Evolutionary conservation across 2,113 vertebrate genomes (phyloP).

Genomic region (Eonycteris spelaea): DNA sequence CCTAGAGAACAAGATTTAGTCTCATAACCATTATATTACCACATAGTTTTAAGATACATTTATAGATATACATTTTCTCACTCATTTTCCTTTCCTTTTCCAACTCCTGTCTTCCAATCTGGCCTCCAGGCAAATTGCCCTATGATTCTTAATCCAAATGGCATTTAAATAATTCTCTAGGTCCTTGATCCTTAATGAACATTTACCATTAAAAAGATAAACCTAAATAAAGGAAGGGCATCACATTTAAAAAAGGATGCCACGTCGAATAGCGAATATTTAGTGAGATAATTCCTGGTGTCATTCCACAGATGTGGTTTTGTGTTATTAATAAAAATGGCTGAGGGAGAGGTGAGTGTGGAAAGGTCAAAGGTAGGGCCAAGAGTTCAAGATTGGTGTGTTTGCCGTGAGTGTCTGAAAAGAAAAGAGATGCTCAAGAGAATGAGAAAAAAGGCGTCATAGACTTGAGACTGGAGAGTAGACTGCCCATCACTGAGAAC

Average conservation of each 20-base stretch:
- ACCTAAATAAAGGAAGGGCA: background rate
- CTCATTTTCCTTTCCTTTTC: slow-evolving; percentile 36
- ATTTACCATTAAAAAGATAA: background rate
- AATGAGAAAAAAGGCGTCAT: background rate
- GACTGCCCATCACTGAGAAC: background rate
- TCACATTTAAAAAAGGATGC: background rate
- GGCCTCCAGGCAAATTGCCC: background rate
- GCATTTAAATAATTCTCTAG: background rate
- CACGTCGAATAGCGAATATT: background rate
- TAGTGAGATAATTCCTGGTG: background rate
- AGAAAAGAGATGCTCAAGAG: background rate
- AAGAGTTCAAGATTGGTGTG: background rate
- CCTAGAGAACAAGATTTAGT: slow-evolving; percentile 34
- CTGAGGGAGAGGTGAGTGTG: background rate
- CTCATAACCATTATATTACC: slow-evolving; percentile 35
- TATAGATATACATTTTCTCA: background rate
- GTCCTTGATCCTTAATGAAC: slow-evolving; percentile 3
- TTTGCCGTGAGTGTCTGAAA: background rate
- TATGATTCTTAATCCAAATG: slow-evolving; percentile 28
- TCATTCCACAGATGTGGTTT: background rate
- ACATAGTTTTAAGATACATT: slow-evolving; percentile 54
- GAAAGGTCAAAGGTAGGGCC: background rate
- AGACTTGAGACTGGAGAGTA: background rate
- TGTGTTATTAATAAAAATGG: background rate
- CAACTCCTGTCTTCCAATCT: background rate